These are phyloP conservation scores for Acholoe squamosa DNA, from an alignment of 2,888 invertebrate genomes.

Conservation along the genomic window DNA sequence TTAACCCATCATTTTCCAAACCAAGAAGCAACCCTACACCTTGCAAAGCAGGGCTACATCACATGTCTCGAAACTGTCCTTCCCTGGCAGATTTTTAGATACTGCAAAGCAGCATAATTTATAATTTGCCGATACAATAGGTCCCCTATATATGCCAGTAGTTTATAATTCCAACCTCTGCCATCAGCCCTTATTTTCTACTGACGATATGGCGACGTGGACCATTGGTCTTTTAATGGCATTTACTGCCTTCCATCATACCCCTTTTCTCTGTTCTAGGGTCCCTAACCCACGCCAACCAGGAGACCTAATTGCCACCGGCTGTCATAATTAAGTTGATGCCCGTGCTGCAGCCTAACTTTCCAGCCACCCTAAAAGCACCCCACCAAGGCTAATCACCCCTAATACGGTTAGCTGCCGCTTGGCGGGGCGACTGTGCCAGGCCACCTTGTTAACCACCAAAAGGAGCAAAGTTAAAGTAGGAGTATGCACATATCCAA, in stretches of 20 bases:
- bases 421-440: background rate
- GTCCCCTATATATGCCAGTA: too few species aligned
- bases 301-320: conserved; percentile 24
- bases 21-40: too few species aligned
- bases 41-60: too few species aligned
- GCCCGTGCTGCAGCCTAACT: background rate
- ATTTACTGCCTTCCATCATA: background rate
- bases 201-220: too few species aligned
- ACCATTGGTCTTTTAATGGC: background rate
- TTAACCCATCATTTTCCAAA: too few species aligned
- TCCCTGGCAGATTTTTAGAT: too few species aligned
- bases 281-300: conserved; percentile 4
- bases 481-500: too few species aligned
- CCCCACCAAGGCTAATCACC: background rate
- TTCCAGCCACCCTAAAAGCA: background rate
- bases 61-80: too few species aligned
- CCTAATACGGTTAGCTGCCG: conserved; percentile 42
- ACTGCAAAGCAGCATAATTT: too few species aligned
- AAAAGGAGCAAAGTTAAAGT: background rate
- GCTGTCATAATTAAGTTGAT: conserved; percentile 60
- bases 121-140: too few species aligned
- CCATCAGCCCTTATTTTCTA: too few species aligned
- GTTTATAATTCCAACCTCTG: too few species aligned
- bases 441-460: background rate
- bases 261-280: background rate